Conservation (phyloP, 2,113 vertebrate species). For the Mus spicilegus region DNA sequence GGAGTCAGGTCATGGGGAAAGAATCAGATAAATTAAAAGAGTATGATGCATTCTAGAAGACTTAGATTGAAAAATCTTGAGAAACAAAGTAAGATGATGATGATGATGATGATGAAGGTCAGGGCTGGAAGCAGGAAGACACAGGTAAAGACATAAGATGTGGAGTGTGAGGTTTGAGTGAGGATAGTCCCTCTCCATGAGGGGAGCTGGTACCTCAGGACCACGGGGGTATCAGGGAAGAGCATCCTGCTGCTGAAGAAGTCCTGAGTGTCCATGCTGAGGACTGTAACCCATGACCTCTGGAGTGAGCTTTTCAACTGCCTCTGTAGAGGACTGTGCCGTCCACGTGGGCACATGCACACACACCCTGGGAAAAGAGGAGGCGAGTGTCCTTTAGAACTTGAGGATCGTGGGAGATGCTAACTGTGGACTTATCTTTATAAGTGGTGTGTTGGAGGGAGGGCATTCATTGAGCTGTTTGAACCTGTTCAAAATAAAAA, state of each 20-base stretch:
- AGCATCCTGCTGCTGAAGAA: not conserved
- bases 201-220: not conserved
- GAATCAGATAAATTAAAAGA: constrained; percentile 59
- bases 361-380: not conserved
- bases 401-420: not conserved
- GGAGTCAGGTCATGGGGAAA: constrained; percentile 58
- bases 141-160: not conserved
- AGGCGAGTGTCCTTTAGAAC: constrained; percentile 9
- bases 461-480: not conserved
- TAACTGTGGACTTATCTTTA: not conserved
- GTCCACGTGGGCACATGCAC: not conserved
- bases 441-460: not conserved
- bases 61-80: not conserved
- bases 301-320: not conserved
- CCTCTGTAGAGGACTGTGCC: not conserved
- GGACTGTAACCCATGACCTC: not conserved
- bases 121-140: not conserved
- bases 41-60: constrained; percentile 24
- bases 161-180: not conserved
- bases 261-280: not conserved
- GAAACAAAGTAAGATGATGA: constrained; percentile 47
- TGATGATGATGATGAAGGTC: not conserved
- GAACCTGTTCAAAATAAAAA: constrained; percentile 48
- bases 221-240: not conserved
- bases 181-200: not conserved